These are phyloP conservation scores for Nomada ruficornis DNA, from an alignment of 2,888 invertebrate genomes.

Conservation along the genomic window DNA sequence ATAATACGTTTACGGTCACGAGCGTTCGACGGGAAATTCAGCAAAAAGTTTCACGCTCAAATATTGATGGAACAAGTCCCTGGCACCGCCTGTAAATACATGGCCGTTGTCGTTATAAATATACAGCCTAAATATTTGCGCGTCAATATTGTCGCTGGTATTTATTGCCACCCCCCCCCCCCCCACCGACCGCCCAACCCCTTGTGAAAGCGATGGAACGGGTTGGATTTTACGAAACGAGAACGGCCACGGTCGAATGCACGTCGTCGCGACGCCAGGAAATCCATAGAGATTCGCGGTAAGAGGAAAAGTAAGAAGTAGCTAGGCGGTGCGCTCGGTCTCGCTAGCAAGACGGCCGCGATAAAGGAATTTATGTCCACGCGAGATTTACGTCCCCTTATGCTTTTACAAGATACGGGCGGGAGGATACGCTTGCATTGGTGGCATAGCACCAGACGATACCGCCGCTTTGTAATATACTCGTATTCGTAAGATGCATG, in stretches of 20 bases:
- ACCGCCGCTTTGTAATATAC: constrained; percentile 15
- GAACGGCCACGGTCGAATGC: constrained; percentile 50
- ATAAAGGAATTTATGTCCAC: constrained; percentile 79
- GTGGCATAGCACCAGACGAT: constrained; percentile 23
- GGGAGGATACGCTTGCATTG: constrained; percentile 40
- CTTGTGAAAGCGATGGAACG: neutral
- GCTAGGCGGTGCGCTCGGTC: constrained; percentile 33
- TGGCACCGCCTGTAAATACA: neutral
- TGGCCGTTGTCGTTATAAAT: neutral
- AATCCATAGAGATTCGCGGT: constrained; percentile 47
- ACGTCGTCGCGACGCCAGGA: constrained; percentile 45
- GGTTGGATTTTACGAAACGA: constrained; percentile 20
- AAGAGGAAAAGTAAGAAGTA: constrained; percentile 66
- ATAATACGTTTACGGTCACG: constrained; percentile 10
- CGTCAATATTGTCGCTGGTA: constrained; percentile 28
- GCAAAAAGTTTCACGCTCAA: neutral
- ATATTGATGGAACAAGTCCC: neutral
- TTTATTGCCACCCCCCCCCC: constrained; percentile 25
- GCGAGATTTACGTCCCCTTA: constrained; percentile 76
- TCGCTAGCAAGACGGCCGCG: constrained; percentile 68
- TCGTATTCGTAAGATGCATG: too few relatives aligned
- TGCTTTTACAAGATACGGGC: constrained; percentile 69
- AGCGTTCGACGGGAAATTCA: neutral
- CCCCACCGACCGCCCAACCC: neutral
- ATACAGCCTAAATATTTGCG: constrained; percentile 23